These are phyloP conservation scores for Percopsis transmontana DNA, from an alignment of 2,113 vertebrate species.

Conservation along the genomic window DNA sequence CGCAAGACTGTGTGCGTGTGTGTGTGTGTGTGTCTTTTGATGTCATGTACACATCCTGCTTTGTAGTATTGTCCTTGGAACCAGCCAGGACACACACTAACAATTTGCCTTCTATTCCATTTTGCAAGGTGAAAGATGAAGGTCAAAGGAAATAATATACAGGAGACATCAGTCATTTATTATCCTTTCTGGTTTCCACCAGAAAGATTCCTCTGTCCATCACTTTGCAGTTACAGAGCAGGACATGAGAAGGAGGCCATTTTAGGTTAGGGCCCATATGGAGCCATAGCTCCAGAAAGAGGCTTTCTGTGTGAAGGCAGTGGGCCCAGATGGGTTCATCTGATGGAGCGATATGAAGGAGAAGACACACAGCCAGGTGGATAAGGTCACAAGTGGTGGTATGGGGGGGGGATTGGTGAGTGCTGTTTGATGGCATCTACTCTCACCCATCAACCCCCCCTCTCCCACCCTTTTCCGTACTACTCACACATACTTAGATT, in stretches of 20 bases:
- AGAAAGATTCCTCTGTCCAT: constrained; percentile 25
- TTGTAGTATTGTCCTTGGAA: constrained; percentile 20
- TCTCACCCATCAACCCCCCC: constrained; percentile 26
- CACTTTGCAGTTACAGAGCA: constrained; percentile 26
- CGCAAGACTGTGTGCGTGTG: constrained; percentile 16
- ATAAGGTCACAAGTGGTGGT: constrained; percentile 40
- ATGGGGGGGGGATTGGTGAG: constrained; percentile 40
- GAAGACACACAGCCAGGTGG: constrained; percentile 47
- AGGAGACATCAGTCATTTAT: constrained; percentile 16
- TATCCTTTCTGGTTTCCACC: constrained; percentile 33
- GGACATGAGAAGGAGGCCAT: constrained; percentile 35
- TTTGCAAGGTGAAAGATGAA: constrained; percentile 28
- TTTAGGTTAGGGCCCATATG: constrained; percentile 49
- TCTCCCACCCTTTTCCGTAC: not conserved
- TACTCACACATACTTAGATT: not conserved
- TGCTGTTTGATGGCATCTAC: constrained; percentile 58
- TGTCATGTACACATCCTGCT: constrained; percentile 1
- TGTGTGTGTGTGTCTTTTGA: not conserved
- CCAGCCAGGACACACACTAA: constrained; percentile 2
- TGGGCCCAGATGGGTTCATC: constrained; percentile 44
- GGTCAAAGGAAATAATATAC: constrained; percentile 23
- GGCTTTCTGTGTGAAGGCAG: constrained; percentile 36
- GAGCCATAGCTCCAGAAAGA: constrained; percentile 40
- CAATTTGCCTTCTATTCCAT: not conserved
- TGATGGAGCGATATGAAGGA: constrained; percentile 59